phyloP scores from a whole-genome alignment of 2,113 vertebrate genomes.

The Sander lucioperca region DNA sequence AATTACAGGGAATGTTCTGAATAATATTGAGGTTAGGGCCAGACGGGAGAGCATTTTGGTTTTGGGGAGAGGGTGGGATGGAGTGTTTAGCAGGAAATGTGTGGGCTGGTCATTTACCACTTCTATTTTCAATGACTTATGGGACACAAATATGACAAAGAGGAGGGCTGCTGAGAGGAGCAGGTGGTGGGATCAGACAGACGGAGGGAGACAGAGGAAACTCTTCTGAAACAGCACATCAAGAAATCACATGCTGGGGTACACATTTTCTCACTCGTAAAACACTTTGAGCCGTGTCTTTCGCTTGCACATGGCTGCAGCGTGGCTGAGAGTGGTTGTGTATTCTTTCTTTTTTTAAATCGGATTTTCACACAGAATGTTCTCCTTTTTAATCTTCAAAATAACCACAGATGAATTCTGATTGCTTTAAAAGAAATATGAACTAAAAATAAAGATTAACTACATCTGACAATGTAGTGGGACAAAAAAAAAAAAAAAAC shows the following conservation, averaged over 20 bases:
- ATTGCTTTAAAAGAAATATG: background rate
- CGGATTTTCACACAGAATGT: background rate
- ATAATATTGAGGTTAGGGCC: conserved; percentile 78
- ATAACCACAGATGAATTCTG: background rate
- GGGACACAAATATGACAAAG: conserved; percentile 59
- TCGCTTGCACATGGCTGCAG: background rate
- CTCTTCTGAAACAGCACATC: background rate
- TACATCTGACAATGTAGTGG: background rate
- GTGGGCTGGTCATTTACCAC: conserved; percentile 74
- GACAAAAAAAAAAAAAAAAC: background rate
- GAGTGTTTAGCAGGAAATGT: conserved; percentile 76
- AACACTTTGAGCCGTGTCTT: conserved; percentile 32
- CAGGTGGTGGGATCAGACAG: conserved; percentile 63
- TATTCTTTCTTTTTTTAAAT: conserved; percentile 29
- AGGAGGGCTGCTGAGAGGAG: conserved; percentile 48
- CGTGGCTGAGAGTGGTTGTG: conserved; percentile 3
- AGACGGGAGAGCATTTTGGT: conserved; percentile 69
- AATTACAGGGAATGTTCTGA: conserved; percentile 79
- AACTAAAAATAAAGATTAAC: background rate
- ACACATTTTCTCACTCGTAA: conserved; percentile 34
- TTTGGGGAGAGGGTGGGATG: conserved; percentile 63
- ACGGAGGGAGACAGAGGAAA: conserved; percentile 8
- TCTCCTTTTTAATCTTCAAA: background rate
- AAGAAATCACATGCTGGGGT: background rate
- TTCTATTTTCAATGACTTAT: conserved; percentile 71